Evolutionary conservation across 2,888 invertebrate genomes (phyloP).

Genomic region (Trissoscelio sp.): DNA sequence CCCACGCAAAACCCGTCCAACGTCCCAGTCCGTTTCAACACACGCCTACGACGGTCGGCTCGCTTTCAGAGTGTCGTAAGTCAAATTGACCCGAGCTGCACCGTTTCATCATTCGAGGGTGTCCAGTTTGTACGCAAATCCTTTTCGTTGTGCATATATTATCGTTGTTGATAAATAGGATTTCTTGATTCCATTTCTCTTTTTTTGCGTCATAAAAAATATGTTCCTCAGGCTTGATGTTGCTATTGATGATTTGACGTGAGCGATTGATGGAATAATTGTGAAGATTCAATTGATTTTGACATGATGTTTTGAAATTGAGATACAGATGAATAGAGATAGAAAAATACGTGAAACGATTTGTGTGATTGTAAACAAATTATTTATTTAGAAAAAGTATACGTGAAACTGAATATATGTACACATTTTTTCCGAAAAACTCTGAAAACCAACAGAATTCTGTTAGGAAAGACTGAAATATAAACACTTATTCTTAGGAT

Average conservation of each 20-base stretch:
- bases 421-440: too few relatives aligned
- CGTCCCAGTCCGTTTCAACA: slow-evolving; percentile 82
- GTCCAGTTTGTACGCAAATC: slow-evolving; percentile 36
- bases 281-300: slow-evolving; percentile 4
- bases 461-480: too few relatives aligned
- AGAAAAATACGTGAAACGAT: too few relatives aligned
- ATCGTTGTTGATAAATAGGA: slow-evolving; percentile 41
- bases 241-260: slow-evolving; percentile 27
- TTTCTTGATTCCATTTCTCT: neutral
- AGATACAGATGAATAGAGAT: neutral
- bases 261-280: slow-evolving; percentile 32
- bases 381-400: too few relatives aligned
- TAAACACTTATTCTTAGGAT: too few relatives aligned
- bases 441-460: too few relatives aligned
- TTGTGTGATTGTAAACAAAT: too few relatives aligned
- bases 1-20: slow-evolving; percentile 82
- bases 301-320: neutral
- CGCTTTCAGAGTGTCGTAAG: slow-evolving; percentile 79
- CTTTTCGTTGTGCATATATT: slow-evolving; percentile 37
- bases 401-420: too few relatives aligned
- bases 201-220: neutral
- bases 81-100: slow-evolving; percentile 76
- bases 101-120: slow-evolving; percentile 64
- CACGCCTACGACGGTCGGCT: slow-evolving; percentile 81
- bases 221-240: slow-evolving; percentile 5